Conservation (phyloP, 2,113 vertebrate genomes). For the Ursus arctos region DNA sequence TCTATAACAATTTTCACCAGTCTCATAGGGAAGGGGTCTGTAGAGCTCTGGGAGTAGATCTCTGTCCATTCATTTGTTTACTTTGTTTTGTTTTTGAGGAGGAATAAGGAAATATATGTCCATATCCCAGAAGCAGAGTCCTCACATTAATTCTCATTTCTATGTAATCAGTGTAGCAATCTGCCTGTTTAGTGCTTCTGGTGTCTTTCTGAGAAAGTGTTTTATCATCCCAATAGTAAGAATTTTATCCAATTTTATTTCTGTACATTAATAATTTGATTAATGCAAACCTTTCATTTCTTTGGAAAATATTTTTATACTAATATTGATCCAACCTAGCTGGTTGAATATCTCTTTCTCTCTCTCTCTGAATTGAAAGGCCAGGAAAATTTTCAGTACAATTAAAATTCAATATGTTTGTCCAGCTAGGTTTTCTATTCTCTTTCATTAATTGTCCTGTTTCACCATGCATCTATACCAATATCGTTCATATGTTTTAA, state of each 20-base stretch:
- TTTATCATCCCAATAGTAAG: background rate
- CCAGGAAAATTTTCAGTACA: background rate
- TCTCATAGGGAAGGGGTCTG: background rate
- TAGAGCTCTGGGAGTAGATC: background rate
- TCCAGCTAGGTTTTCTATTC: background rate
- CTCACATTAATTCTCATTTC: background rate
- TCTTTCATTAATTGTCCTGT: background rate
- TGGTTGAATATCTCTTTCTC: background rate
- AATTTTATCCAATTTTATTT: background rate
- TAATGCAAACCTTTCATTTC: background rate
- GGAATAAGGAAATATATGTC: background rate
- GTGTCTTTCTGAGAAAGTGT: background rate
- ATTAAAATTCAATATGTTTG: background rate
- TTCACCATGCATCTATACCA: background rate
- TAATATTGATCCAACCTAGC: background rate
- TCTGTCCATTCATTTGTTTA: background rate
- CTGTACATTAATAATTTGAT: background rate
- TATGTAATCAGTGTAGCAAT: background rate
- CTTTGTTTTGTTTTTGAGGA: background rate
- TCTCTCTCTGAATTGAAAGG: background rate
- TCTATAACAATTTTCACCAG: background rate
- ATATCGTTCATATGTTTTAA: background rate
- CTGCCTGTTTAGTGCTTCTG: background rate
- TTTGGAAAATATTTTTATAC: background rate
- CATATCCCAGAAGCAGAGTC: background rate